Evolutionary conservation across 1,140 invertebrate species (phyloP), one percentile per base, ranked within the genome.

Genomic region (Eufriesea mexicana): DNA sequence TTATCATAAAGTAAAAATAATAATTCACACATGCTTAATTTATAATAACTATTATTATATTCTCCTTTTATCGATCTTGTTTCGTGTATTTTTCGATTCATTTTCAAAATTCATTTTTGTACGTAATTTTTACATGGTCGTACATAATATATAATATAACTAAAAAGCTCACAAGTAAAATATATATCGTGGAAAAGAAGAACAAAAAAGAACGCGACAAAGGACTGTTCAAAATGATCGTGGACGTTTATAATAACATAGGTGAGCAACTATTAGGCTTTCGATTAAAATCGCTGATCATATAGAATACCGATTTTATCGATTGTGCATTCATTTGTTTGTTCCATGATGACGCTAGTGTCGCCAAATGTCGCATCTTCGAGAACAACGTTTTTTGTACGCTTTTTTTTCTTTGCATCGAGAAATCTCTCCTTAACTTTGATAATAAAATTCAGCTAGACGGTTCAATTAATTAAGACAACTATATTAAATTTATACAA

Each of bases 261-360:
- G 25, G 14, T 62, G 72, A 82, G 72, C 62, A 51, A 76, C 45
- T n/a, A 55, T 82, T 82, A 82, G 79, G 79, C 79, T 81, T 75
- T 76, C 45, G 57, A 80, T 74, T 74, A 20, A 45, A 64, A 47
- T 54, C 59, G 51, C 23, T 2, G 47, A 51, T 51, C 57, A 42
- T 9, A 23, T 49, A 23, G n/a, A 59, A 49, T 18, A 47, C 42
- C 14, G 51, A 55, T 35, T 28, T 57, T 49, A 79, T 72, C 45
- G 25, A 75, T 55, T 62, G 71, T 57, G 61, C 62, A 45, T 49
- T 57, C 62, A 28, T n/a, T 74, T 14, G 42, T 45, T 64, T 55
- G n/a, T 51, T 47, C 64, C 23, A 10, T 16, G 28, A 49, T 42
- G 51, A 28, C 51, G 49, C 18, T 14, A 25, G 4, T 23, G 35